Percentiles rank a stretch among this genome's conserved stretches.
Conservation (phyloP, 1,140 invertebrate species). For the Drosophila sturtevanti region DNA sequence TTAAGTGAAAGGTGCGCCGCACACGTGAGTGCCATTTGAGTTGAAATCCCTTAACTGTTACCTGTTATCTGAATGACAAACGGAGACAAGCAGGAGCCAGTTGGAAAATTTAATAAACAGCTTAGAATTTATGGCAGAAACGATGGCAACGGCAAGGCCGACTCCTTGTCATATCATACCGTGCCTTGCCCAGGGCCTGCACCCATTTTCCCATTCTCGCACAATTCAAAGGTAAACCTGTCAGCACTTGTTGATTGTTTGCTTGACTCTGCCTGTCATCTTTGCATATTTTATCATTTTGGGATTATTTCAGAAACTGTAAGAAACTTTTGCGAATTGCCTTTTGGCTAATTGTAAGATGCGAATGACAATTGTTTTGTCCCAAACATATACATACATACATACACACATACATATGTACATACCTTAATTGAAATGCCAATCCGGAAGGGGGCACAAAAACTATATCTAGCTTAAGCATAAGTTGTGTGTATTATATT, state of each 20-base stretch:
- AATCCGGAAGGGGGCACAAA: slow-evolving; percentile 18
- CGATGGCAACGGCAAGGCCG: slow-evolving; percentile 19
- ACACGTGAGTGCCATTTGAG: not conserved
- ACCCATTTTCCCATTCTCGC: not conserved
- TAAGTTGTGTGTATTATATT: slow-evolving; percentile 54
- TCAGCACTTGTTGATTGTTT: slow-evolving; percentile 49
- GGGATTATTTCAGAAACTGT: slow-evolving; percentile 31
- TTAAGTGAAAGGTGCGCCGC: slow-evolving; percentile 23
- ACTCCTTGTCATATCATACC: not conserved
- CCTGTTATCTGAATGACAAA: slow-evolving; percentile 3
- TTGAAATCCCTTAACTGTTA: not conserved
- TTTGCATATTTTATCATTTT: slow-evolving; percentile 39
- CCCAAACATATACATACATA: not conserved
- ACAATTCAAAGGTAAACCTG: slow-evolving; percentile 28
- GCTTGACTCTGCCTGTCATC: slow-evolving; percentile 30
- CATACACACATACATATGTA: no score
- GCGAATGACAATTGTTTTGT: slow-evolving; percentile 10
- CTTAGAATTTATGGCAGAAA: slow-evolving; percentile 50
- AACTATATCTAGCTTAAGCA: slow-evolving; percentile 32
- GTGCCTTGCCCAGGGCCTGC: not conserved
- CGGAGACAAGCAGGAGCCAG: slow-evolving; percentile 36
- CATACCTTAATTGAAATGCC: slow-evolving; percentile 34
- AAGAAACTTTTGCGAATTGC: slow-evolving; percentile 1
- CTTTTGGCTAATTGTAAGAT: not conserved
- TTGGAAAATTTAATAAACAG: slow-evolving; percentile 54